Percentiles rank a stretch among this genome's conserved stretches.
These are phyloP conservation scores for Ricordea florida DNA, from an alignment of 92 coral and sea anemone species.

Conservation along the genomic window DNA sequence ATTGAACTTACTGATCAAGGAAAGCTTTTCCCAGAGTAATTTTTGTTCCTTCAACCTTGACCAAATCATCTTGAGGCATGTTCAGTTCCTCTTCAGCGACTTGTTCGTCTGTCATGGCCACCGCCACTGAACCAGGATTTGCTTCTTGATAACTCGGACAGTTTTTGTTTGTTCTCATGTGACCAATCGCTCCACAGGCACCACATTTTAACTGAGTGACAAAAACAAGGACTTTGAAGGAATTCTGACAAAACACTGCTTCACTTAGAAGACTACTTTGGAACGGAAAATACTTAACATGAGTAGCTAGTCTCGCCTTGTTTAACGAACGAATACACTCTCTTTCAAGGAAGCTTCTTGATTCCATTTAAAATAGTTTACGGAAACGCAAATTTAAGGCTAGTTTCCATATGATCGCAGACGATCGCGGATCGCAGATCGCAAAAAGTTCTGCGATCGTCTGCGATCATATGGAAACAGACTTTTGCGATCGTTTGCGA, in stretches of 20 bases:
- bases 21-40: conserved; percentile 98
- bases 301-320: no score
- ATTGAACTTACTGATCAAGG: conserved; percentile 89
- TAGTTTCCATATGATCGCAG: no score
- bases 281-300: no score
- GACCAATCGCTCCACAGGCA: conserved; percentile 99
- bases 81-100: conserved; percentile 96
- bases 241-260: background rate
- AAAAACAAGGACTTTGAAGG: background rate
- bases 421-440: no score
- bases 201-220: conserved; percentile 88
- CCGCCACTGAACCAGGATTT: conserved; percentile 81
- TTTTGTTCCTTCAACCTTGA: conserved; percentile 99
- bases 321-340: no score
- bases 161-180: conserved; percentile 99
- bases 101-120: conserved; percentile 99
- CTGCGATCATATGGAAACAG: no score
- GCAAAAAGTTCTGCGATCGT: no score
- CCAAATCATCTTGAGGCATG: conserved; percentile 99
- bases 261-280: no score
- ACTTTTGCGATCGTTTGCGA: no score
- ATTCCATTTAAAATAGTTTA: no score
- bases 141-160: conserved; percentile 97
- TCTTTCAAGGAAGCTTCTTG: no score
- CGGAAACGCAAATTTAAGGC: no score